Evolutionary conservation across 1,140 invertebrate genomes (phyloP), one percentile per base, ranked within the genome.

Genomic region (Drosophila lowei): DNA sequence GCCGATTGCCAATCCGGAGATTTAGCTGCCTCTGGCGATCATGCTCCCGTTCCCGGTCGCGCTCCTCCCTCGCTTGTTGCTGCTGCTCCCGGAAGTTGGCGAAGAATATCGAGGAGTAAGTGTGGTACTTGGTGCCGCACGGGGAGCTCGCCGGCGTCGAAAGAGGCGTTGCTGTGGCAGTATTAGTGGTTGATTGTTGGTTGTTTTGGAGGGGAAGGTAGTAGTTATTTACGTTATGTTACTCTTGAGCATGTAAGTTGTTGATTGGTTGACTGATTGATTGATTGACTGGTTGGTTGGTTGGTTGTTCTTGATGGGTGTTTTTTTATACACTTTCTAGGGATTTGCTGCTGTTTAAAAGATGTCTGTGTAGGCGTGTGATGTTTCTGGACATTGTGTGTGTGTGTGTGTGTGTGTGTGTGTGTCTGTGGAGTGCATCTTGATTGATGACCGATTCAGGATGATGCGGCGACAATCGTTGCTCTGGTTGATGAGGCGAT

Each of bases 201-300:
- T 64, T 70, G 62, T 72, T 30, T 62, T 57, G 76, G 61, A 58
- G 88, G 74, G 78, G 78, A 84, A 86, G 88, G 79, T 81, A 79
- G 88, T 84, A 90, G 81, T 90, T 90, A 90, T 90, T 89, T 89
- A 89, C 81, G 73, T 79, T 88, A 84, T 77, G 84, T 79, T 79
- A 84, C 79, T 84, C 79, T 78, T 79, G 79, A 83, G 63, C 75
- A 83, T 84, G 80, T 84, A 79, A 76, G 66, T 84, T 84, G 74
- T 78, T 56, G 66, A 62, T 72, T 34, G 30, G 30, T 34, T 34
- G 30, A 34, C 9, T 34, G 30, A 34, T 34, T 34, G 30, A 34
- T 34, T 34, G 30, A 34, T 34, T 34, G 30, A 34, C 46, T 62
- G 54, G 41, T 52, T 55, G 49, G 34, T 66, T 41, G 44, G 44